phyloP scores from a whole-genome alignment of 2,888 invertebrate species.

The Loripinus fragilis region DNA sequence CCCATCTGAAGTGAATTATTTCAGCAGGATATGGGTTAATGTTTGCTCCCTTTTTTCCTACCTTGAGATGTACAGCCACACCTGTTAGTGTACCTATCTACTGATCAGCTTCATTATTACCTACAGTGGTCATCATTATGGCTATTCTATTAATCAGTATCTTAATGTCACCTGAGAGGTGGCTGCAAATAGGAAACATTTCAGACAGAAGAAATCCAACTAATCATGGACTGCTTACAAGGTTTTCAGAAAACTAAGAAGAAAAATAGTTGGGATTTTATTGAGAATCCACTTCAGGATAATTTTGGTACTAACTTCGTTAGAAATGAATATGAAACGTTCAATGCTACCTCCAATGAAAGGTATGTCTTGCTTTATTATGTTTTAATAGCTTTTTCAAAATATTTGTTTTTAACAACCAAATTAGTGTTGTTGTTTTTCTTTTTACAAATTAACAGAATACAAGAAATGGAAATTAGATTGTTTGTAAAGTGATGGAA shows the following conservation, averaged over 20 bases:
- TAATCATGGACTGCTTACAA: neutral
- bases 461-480: too few species aligned
- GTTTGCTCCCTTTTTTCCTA: too few species aligned
- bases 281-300: conserved; percentile 6
- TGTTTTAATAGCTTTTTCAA: too few species aligned
- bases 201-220: neutral
- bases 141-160: neutral
- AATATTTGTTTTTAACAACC: too few species aligned
- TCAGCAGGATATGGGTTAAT: too few species aligned
- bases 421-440: too few species aligned
- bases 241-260: neutral
- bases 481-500: too few species aligned
- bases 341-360: too few species aligned
- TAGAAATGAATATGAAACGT: neutral
- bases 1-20: too few species aligned
- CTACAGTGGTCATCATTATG: neutral
- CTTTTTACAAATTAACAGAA: too few species aligned
- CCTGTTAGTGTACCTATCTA: neutral
- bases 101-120: neutral
- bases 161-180: neutral
- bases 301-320: neutral
- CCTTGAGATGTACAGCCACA: neutral
- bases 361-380: too few species aligned
- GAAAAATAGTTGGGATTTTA: conserved; percentile 1
- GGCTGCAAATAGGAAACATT: neutral